Base-by-base conservation (phyloP, 1,140 invertebrate genomes). In the Apis cerana region DNA sequence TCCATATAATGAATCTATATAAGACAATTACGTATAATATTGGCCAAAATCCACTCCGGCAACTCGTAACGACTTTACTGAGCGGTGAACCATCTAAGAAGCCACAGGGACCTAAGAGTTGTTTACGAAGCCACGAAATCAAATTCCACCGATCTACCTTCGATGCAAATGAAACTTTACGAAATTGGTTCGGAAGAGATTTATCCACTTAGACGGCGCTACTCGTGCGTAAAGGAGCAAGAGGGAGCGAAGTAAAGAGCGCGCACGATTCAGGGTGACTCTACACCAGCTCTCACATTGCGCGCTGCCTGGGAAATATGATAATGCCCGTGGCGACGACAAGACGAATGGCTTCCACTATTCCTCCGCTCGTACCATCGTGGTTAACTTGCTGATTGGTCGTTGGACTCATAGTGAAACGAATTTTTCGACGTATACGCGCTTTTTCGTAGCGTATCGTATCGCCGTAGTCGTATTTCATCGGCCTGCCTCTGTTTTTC, bases 101-200 rank as follows among this genome's bases (percentile, higher is more conserved):
- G 85, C 62, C 71, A 58, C 74, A 61, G 58, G 62, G 62, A 59
- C 82, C 70, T 68, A 75, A 85, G 76, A 80, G 86, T 88, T 88
- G 87, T 88, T 88, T 88, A 88, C 87, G 86, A 80, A 85, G 76
- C 76, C 86, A 62, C 82, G 75, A 83, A 88, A 88, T 90, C 87
- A 78, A 83, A 86, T 90, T 87, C 78, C 75, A 71, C 43, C 78
- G 85, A 81, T 86, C 83, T 85, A 72, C 81, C 80, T 78, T 83
- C 84, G 87, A 91, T 90, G 89, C 87, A 90, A 90, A 91, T 91
- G 90, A 90, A 91, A 91, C 88, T 86, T 84, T 85, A 85, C 88
- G 90, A 90, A 87, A 91, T 91, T 90, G 88, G 85, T 90, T 91
- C 83, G 79, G 81, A 83, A 77, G 84, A 90, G 89, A 91, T 88